A percentile compares a stretch with the other conserved stretches of the same genome.
Conservation (phyloP, 2,113 vertebrate species). For the Chaetura pelagica region DNA sequence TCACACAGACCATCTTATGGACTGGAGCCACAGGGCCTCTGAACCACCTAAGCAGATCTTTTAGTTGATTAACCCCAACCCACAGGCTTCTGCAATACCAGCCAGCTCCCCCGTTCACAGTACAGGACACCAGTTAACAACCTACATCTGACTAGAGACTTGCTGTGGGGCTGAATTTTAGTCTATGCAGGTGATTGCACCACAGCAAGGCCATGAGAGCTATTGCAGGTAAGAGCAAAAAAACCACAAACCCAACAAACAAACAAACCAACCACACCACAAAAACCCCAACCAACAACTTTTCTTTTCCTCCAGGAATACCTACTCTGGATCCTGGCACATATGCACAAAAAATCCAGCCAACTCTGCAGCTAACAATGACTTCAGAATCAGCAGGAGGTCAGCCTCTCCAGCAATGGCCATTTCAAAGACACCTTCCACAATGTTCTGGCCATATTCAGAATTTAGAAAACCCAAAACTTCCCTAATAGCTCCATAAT, state of each 20-base stretch:
- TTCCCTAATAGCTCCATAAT: background rate
- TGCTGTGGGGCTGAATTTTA: background rate
- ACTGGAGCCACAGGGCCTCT: background rate
- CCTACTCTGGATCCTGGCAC: background rate
- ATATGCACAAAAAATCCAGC: background rate
- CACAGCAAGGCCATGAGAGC: background rate
- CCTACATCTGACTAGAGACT: background rate
- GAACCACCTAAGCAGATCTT: background rate
- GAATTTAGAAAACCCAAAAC: background rate
- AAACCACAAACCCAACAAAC: too few species aligned
- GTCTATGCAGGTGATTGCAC: background rate
- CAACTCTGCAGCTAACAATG: background rate
- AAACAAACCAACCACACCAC: too few species aligned
- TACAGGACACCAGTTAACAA: background rate
- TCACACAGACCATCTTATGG: accelerated
- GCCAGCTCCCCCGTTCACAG: background rate
- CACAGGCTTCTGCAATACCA: background rate
- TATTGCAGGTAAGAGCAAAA: background rate
- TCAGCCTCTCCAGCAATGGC: background rate
- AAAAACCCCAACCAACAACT: too few species aligned
- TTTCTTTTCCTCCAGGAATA: background rate
- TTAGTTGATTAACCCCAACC: background rate
- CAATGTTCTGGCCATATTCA: background rate
- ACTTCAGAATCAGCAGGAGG: background rate
- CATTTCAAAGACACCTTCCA: background rate